Evolutionary conservation across 2,797 vertebrate species (phyloP), one percentile per base, ranked within the genome.

Genomic region (Hyperoplus lanceolatus): DNA sequence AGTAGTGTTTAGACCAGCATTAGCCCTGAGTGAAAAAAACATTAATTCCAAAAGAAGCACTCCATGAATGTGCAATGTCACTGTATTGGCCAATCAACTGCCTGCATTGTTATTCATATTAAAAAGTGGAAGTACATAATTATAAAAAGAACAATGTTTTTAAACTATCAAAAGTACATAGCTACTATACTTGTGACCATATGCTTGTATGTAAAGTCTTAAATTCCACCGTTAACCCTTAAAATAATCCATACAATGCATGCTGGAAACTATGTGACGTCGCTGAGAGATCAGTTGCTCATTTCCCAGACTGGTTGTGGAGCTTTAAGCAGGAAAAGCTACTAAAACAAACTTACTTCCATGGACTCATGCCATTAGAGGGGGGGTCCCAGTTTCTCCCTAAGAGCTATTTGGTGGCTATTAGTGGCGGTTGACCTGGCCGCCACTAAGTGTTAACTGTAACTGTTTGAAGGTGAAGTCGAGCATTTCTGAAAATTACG

Each of bases 401-500:
- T 16, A 55, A 16, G n/a, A 51, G 75, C 61, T 43, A 39, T 58
- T 41, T 2, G 6, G n/a, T 48, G 43, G 53, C 10, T 65, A 29
- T 82, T 49, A 50, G 43, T 46, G 41, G 66, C 2, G 50, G 73
- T 64, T 49, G 42, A 73, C 67, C 63, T 79, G 70, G 75, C 21
- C 29, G 74, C 63, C 66, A 8, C 53, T 46, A 21, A 60, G 66
- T 81, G 75, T 75, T 77, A 73, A 49, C 11, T 68, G 41, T 54
- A 76, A 70, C 56, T 53, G 61, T 45, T 54, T 42, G 79, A 75
- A 66, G 2, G 42, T 53, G 60, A 77, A 77, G 73, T 53, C 2
- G 59, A 72, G 72, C 41, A 5, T 79, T 68, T 60, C 78, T 73
- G 57, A 71, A 66, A 80, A 82, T n/a, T 58, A 65, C 45, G 48